Base-by-base conservation (phyloP, 2,113 vertebrate species). In the Phalacrocorax pelagicus region DNA sequence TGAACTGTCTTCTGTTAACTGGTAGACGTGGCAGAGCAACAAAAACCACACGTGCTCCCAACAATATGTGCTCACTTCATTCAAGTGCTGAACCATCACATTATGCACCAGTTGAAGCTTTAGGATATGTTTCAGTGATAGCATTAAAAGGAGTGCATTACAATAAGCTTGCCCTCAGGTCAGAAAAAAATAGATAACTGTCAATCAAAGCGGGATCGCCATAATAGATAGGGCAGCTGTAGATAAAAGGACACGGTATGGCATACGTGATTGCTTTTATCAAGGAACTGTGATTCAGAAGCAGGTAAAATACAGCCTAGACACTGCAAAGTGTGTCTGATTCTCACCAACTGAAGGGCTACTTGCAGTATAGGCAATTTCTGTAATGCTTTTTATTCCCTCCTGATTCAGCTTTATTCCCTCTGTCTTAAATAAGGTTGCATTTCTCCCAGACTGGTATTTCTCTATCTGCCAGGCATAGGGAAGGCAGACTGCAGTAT, bases 91-190 rank as follows among this genome's bases (percentile, higher is more conserved):
- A 85, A 46, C 46, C 3, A 5, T 36, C 62, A 91, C 88, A 84
- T 91, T 46, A 95, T 92, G 86, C 67, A 91, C 49, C 61, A 84
- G 58, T 87, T 70, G 81, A 77, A 80, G 78, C 66, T 81, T 95
- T 79, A 47, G 74, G 74, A 79, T 58, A 24, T 36, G 40, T 94
- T 92, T 91, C 70, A 95, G 77, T 36, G 81, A 77, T 51, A 69
- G 88, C 82, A 86, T 66, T 92, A 52, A 90, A 87, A 92, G 55
- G 65, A 89, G 21, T 2, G 2, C 32, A 42, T 80, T 77, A 84
- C 84, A 95, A 52, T 95, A 92, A 83, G 83, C 92, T 74, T 94
- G 91, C 65, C 95, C 88, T 82, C 34, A 63, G 89, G 91, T 95
- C 91, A 96, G 74, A 55, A 72, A 80, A 86, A 84, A 95, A 80